A percentile compares a stretch with the other conserved stretches of the same genome.
phyloP scores from a whole-genome alignment of 2,113 vertebrate species.

The Glaucomys volans region DNA sequence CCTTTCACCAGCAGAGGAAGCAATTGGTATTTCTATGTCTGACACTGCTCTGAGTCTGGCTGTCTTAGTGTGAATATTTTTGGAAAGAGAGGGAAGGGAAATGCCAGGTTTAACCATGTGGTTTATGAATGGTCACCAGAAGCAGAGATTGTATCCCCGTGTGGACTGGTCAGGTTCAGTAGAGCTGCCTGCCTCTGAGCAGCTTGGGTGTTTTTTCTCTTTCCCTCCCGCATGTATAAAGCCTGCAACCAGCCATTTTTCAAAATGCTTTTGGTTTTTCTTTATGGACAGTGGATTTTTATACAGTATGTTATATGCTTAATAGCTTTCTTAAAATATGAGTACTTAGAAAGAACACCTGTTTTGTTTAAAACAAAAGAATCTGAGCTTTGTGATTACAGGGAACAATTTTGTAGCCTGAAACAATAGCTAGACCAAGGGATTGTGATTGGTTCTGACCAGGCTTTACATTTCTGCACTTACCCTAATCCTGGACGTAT shows the following conservation, averaged over 20 bases:
- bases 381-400: not conserved
- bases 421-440: not conserved
- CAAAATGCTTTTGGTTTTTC: not conserved
- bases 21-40: conserved; percentile 20
- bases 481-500: not conserved
- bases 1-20: conserved; percentile 53
- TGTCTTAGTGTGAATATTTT: conserved; percentile 26
- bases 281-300: not conserved
- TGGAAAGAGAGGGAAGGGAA: not conserved
- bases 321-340: not conserved
- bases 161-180: not conserved
- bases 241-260: not conserved
- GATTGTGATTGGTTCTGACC: not conserved
- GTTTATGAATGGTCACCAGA: not conserved
- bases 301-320: not conserved
- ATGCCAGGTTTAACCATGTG: not conserved
- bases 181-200: not conserved
- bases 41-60: conserved; percentile 39
- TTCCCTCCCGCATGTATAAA: not conserved
- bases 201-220: not conserved
- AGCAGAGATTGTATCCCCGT: not conserved
- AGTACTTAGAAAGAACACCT: not conserved
- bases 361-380: not conserved
- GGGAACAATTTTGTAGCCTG: not conserved
- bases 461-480: not conserved